Evolutionary conservation across 1,140 invertebrate species (phyloP).

Genomic region (Chironomus striatipennis): DNA sequence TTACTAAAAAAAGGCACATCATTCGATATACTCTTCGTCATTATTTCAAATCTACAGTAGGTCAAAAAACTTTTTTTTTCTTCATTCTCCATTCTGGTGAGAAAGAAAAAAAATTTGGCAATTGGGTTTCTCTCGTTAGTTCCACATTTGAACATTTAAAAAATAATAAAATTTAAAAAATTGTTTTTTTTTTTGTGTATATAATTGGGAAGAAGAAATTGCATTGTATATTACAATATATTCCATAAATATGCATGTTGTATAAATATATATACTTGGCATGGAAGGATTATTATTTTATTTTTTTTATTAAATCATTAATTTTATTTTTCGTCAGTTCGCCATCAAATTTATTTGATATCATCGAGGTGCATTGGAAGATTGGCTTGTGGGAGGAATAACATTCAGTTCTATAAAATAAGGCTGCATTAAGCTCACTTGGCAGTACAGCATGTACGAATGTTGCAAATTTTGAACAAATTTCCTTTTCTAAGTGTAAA

Average conservation of each 20-base stretch:
- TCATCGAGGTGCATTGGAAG: too few relatives aligned
- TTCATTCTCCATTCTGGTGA: not conserved
- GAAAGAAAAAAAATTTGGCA: not conserved
- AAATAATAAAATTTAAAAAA: too few relatives aligned
- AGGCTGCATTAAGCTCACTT: too few relatives aligned
- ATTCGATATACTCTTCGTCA: not conserved
- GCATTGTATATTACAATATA: too few relatives aligned
- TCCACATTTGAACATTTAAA: not conserved
- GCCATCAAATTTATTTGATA: not conserved
- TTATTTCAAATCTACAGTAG: not conserved
- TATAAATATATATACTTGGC: not conserved
- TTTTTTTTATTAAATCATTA: not conserved
- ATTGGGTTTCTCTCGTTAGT: not conserved
- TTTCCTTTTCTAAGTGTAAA: too few relatives aligned
- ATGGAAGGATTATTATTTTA: not conserved
- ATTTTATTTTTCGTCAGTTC: not conserved
- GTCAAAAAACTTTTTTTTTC: not conserved
- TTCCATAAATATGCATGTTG: too few relatives aligned
- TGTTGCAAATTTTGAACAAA: too few relatives aligned
- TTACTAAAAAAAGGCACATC: slow-evolving; percentile 11
- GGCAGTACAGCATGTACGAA: too few relatives aligned
- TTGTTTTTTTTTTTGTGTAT: too few relatives aligned
- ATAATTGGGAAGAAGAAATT: too few relatives aligned
- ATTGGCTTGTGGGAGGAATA: too few relatives aligned
- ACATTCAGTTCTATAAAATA: too few relatives aligned